Percentiles rank a stretch among this genome's conserved stretches.
phyloP scores from a whole-genome alignment of 1,140 invertebrate species.

The Diachasma alloeum region DNA sequence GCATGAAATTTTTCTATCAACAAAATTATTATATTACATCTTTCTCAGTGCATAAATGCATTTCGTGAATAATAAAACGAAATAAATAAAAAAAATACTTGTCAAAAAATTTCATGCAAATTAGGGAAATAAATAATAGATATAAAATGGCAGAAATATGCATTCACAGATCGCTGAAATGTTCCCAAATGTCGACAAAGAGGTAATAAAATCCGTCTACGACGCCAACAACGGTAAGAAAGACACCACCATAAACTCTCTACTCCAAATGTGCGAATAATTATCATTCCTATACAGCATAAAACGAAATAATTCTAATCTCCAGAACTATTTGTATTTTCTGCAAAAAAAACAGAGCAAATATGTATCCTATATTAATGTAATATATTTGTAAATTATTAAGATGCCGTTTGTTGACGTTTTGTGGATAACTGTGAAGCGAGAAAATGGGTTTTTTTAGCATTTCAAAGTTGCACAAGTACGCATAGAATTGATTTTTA shows the following conservation, averaged over 20 bases:
- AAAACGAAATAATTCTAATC: slow-evolving; percentile 31
- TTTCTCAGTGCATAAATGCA: too few relatives aligned
- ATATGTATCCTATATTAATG: slow-evolving; percentile 30
- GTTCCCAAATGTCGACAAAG: slow-evolving; percentile 94
- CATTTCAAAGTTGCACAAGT: not conserved
- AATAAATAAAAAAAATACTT: not conserved
- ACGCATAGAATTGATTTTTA: not conserved
- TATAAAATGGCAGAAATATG: slow-evolving; percentile 9
- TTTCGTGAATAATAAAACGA: not conserved
- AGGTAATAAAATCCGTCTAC: slow-evolving; percentile 90
- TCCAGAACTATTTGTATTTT: slow-evolving; percentile 46
- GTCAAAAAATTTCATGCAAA: not conserved
- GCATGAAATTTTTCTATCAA: too few relatives aligned
- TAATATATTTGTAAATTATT: slow-evolving; percentile 53
- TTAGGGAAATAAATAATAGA: too few relatives aligned
- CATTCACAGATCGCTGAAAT: slow-evolving; percentile 86
- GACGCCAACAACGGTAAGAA: slow-evolving; percentile 91
- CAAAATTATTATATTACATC: not conserved
- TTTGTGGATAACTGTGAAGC: slow-evolving; percentile 11
- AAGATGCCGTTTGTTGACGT: slow-evolving; percentile 22
- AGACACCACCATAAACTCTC: slow-evolving; percentile 87
- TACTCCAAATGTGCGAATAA: slow-evolving; percentile 87
- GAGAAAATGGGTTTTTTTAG: not conserved
- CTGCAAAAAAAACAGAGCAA: slow-evolving; percentile 28
- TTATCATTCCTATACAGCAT: slow-evolving; percentile 7